These are phyloP conservation scores for Lamellibrachia satsuma DNA, from an alignment of 2,888 invertebrate species.

Conservation along the genomic window DNA sequence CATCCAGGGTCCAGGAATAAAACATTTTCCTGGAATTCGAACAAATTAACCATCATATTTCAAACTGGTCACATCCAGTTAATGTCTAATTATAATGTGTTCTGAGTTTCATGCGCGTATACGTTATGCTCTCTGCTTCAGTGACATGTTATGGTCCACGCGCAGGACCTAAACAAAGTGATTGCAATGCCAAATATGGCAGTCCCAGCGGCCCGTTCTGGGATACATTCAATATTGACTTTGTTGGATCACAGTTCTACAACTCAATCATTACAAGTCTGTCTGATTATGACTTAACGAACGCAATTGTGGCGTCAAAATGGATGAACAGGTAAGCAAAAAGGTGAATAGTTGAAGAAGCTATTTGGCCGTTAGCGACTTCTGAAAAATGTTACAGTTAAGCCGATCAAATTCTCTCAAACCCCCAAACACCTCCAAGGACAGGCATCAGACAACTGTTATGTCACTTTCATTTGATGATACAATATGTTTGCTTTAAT, in stretches of 20 bases:
- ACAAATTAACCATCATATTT: too few relatives aligned
- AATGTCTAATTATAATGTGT: too few relatives aligned
- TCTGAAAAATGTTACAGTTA: too few relatives aligned
- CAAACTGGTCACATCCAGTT: too few relatives aligned
- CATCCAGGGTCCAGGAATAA: too few relatives aligned
- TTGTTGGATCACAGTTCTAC: conserved; percentile 88
- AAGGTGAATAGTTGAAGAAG: neutral
- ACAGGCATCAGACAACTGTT: too few relatives aligned
- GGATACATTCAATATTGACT: conserved; percentile 90
- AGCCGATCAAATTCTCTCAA: too few relatives aligned
- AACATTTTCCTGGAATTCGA: too few relatives aligned
- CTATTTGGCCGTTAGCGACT: too few relatives aligned
- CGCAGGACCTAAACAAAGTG: conserved; percentile 45
- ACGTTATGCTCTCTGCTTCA: neutral
- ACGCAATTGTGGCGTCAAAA: neutral
- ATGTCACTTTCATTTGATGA: too few relatives aligned
- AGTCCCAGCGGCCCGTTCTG: conserved; percentile 99
- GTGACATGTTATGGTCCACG: neutral
- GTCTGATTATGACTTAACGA: conserved; percentile 20
- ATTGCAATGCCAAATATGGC: conserved; percentile 94
- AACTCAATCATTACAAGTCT: conserved; percentile 70
- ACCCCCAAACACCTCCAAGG: too few relatives aligned
- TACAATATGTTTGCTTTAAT: neutral
- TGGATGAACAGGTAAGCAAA: neutral
- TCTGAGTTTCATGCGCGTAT: neutral